Percentiles rank a stretch among this genome's conserved stretches.
phyloP scores from a whole-genome alignment of 2,888 invertebrate genomes.

The Digitonthophagus gazella region DNA sequence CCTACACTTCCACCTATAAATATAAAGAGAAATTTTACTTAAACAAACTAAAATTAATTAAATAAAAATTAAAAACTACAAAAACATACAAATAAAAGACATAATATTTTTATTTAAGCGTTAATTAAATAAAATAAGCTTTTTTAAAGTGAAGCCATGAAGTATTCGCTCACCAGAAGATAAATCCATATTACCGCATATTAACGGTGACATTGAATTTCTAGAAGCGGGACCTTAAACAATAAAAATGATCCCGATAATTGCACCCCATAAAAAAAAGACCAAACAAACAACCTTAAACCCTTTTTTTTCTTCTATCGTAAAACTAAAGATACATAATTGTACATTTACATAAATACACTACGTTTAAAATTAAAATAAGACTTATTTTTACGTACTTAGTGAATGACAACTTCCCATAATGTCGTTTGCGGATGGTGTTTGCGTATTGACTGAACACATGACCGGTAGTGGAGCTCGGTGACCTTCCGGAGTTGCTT shows the following conservation, averaged over 20 bases:
- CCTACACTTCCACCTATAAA: conserved; percentile 68
- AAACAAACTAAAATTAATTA: neutral
- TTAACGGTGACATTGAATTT: conserved; percentile 66
- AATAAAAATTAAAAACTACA: neutral
- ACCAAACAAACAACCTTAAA: neutral
- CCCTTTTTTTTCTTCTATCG: too few species aligned
- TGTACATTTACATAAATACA: too few species aligned
- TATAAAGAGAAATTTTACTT: neutral
- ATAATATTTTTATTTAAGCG: neutral
- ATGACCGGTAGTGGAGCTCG: conserved; percentile 73
- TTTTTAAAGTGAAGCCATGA: conserved; percentile 2
- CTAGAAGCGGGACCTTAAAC: conserved; percentile 60
- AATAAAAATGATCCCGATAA: conserved; percentile 14
- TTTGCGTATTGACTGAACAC: conserved; percentile 81
- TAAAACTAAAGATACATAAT: too few species aligned
- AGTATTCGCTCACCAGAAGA: conserved; percentile 56
- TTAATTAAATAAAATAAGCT: neutral
- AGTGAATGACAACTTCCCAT: conserved; percentile 69
- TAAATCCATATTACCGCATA: conserved; percentile 63
- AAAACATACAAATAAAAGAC: neutral
- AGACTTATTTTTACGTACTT: conserved; percentile 55
- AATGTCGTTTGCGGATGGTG: conserved; percentile 67
- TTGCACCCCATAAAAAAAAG: neutral
- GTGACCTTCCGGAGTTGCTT: conserved; percentile 82
- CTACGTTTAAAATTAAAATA: too few species aligned